phyloP scores from a whole-genome alignment of 2,797 vertebrate genomes.

The Hydrophis major region DNA sequence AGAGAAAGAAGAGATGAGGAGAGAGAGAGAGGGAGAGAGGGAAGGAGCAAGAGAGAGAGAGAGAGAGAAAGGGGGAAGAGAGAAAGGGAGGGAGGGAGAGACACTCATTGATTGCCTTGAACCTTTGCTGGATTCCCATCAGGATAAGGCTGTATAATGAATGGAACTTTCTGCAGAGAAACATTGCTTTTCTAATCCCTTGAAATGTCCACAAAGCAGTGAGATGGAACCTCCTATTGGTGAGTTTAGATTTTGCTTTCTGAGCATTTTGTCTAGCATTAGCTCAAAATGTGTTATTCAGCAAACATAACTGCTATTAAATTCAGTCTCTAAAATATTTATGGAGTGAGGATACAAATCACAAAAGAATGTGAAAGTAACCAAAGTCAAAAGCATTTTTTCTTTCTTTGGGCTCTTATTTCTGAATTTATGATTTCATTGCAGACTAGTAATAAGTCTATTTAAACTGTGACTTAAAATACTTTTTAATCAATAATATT shows the following conservation, averaged over 20 bases:
- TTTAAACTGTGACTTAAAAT: background rate
- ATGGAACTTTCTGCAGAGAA: background rate
- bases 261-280: background rate
- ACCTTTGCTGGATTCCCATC: background rate
- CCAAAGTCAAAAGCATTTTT: background rate
- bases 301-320: constrained; percentile 15
- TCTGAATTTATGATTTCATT: background rate
- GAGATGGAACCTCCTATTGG: background rate
- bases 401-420: constrained; percentile 5
- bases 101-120: background rate
- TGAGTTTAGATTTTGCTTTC: constrained; percentile 12
- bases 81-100: too few species aligned
- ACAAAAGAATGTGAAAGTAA: background rate
- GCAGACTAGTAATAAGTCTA: background rate
- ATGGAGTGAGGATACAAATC: constrained; percentile 23
- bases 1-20: background rate
- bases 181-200: background rate
- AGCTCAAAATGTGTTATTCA: constrained; percentile 21
- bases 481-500: background rate
- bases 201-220: background rate
- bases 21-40: background rate
- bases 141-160: background rate
- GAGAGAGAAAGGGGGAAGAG: background rate
- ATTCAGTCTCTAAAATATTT: background rate
- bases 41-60: fast-evolving